Evolutionary conservation across 2,888 invertebrate genomes (phyloP).

Genomic region (Plebejus melissa): DNA sequence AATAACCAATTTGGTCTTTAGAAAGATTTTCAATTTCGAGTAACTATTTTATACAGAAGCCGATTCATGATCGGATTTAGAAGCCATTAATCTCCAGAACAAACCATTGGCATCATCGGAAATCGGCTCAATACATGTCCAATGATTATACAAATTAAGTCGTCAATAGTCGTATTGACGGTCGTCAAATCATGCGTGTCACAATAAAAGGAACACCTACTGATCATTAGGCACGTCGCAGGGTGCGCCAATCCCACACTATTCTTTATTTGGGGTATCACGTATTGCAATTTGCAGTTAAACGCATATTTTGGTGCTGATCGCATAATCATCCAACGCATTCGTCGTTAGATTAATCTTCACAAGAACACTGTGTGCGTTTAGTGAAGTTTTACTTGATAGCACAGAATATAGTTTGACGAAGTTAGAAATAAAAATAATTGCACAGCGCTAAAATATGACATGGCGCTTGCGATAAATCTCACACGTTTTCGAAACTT

Average conservation of each 20-base stretch:
- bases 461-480: too few relatives aligned
- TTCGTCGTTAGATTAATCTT: too few relatives aligned
- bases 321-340: too few relatives aligned
- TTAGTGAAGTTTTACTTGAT: too few relatives aligned
- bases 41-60: not conserved
- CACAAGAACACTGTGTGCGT: too few relatives aligned
- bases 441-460: too few relatives aligned
- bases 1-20: too few relatives aligned
- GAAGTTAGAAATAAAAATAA: too few relatives aligned
- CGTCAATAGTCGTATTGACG: not conserved
- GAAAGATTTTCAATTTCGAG: too few relatives aligned
- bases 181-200: constrained; percentile 21
- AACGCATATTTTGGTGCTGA: not conserved
- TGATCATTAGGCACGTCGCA: constrained; percentile 2
- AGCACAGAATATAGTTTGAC: too few relatives aligned
- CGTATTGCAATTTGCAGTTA: not conserved
- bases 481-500: too few relatives aligned
- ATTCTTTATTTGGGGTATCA: not conserved
- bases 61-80: not conserved
- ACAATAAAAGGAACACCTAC: constrained; percentile 21
- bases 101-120: not conserved
- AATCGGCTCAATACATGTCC: not conserved
- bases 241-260: not conserved
- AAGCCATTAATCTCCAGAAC: not conserved
- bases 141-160: not conserved